Percentiles rank a stretch among this genome's conserved stretches.
These are phyloP conservation scores for Enteromius trimaculatus DNA, from an alignment of 2,797 vertebrate species.

Conservation along the genomic window DNA sequence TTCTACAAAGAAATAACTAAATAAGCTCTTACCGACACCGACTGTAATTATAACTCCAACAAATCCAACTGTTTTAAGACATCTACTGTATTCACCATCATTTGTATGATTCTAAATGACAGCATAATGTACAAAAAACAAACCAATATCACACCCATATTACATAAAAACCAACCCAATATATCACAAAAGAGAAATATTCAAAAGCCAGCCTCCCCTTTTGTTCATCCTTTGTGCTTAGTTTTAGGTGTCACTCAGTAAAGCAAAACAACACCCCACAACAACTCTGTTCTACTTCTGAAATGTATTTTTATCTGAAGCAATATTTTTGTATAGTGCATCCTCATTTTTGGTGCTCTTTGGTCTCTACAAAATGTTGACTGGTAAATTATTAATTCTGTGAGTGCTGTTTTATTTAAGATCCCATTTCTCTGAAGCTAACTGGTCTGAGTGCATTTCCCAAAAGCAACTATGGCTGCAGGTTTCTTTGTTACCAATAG, in stretches of 20 bases:
- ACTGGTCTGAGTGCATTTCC: no score
- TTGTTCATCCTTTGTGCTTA: background rate
- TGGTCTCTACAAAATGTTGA: no score
- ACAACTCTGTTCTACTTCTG: background rate
- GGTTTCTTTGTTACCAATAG: no score
- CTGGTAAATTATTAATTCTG: no score
- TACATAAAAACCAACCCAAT: background rate
- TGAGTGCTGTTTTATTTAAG: no score
- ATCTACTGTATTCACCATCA: background rate
- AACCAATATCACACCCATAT: background rate
- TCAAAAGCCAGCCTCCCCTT: background rate
- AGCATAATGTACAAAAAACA: background rate
- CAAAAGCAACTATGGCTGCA: no score
- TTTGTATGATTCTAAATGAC: background rate
- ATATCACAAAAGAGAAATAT: background rate
- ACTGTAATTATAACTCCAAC: background rate
- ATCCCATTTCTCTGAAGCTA: no score
- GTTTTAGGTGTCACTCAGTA: background rate
- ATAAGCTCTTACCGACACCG: background rate
- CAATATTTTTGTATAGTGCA: background rate
- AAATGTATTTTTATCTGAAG: background rate
- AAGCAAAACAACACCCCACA: background rate
- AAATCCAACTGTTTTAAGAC: background rate
- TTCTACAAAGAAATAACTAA: background rate
- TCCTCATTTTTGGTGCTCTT: no score